A percentile compares a stretch with the other conserved stretches of the same genome.
Conservation (phyloP, 1,140 invertebrate genomes). For the Ips typographus region DNA sequence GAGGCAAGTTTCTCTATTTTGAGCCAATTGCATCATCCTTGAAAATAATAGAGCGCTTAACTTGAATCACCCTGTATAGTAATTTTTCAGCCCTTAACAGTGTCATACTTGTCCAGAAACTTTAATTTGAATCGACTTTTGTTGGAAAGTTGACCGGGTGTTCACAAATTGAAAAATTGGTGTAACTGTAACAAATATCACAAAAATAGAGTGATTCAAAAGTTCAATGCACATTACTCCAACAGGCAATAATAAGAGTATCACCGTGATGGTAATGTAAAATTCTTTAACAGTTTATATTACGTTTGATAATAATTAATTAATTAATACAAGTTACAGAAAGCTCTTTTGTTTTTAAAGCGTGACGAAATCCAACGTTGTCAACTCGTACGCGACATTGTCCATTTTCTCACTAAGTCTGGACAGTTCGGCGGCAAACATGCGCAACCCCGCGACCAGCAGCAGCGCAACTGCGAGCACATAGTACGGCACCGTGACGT, state of each 20-base stretch:
- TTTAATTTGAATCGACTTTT: no score
- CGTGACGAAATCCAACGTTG: slow-evolving; percentile 1
- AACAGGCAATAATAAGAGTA: slow-evolving; percentile 2
- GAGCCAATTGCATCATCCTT: no score
- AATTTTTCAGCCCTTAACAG: no score
- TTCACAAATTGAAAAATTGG: no score
- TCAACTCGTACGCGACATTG: not conserved
- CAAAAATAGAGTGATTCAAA: no score
- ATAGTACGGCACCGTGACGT: slow-evolving; percentile 21
- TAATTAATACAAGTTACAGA: slow-evolving; percentile 39
- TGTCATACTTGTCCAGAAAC: no score
- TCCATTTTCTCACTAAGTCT: not conserved
- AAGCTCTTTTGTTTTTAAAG: slow-evolving; percentile 30
- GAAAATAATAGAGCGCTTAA: no score
- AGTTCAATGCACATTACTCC: slow-evolving; percentile 30
- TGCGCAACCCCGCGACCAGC: slow-evolving; percentile 19
- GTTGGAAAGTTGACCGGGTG: no score
- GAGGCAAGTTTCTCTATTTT: no score
- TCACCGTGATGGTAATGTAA: slow-evolving; percentile 29
- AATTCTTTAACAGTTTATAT: slow-evolving; percentile 38
- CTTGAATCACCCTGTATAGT: no score
- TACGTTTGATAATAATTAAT: no score
- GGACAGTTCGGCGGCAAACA: slow-evolving; percentile 29
- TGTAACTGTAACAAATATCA: no score
- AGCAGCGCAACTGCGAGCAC: slow-evolving; percentile 34